These are phyloP conservation scores for Tuberolachnus salignus DNA, from an alignment of 2,888 invertebrate genomes.

Conservation along the genomic window DNA sequence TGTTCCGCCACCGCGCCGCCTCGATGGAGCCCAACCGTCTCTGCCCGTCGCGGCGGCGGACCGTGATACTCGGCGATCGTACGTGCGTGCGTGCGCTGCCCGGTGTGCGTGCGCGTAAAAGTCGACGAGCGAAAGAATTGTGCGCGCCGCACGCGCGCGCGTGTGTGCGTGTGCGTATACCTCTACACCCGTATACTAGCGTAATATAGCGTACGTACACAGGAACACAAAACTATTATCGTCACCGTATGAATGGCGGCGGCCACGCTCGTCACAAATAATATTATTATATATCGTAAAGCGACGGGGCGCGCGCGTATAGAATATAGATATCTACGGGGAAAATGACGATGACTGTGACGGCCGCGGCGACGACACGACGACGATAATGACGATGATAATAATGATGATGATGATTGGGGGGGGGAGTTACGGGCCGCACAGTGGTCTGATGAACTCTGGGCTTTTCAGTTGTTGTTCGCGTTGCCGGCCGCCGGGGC, in stretches of 20 bases:
- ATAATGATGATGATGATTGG: too few species aligned
- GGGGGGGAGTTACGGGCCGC: constrained; percentile 23
- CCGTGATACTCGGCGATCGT: neutral
- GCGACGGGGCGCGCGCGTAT: too few species aligned
- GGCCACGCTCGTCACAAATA: too few species aligned
- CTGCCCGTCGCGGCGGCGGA: neutral
- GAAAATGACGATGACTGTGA: too few species aligned
- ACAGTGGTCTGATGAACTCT: constrained; percentile 51
- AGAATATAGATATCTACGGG: too few species aligned
- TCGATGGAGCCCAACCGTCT: constrained; percentile 37
- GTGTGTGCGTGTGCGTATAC: neutral
- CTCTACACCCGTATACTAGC: too few species aligned
- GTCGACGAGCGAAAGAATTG: neutral
- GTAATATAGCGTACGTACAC: too few species aligned
- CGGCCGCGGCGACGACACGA: too few species aligned
- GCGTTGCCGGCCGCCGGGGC: constrained; percentile 42
- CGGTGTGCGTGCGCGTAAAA: neutral
- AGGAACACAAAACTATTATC: too few species aligned
- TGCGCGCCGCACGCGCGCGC: neutral
- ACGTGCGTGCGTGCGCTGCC: neutral
- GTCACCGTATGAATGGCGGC: too few species aligned
- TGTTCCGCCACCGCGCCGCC: neutral
- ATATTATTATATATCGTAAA: too few species aligned
- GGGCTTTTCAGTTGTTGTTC: constrained; percentile 40
- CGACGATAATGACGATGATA: too few species aligned